Evolutionary conservation across 2,888 invertebrate genomes (phyloP).

Genomic region (Eulithis prunata): DNA sequence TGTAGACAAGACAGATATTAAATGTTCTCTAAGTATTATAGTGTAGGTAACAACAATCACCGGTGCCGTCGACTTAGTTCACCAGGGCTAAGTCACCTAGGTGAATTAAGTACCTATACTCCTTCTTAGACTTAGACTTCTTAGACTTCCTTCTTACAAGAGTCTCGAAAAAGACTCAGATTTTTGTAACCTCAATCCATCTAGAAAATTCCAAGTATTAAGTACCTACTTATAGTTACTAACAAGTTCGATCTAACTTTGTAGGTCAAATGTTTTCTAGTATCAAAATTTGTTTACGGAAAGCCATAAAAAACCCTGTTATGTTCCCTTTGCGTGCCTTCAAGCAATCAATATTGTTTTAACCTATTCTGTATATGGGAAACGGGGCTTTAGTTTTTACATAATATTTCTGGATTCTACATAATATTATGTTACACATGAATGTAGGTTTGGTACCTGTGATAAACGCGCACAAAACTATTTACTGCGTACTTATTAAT

Average conservation of each 20-base stretch:
- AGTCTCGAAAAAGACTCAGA: background rate
- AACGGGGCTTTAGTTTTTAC: conserved; percentile 2
- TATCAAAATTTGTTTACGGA: background rate
- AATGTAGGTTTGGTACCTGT: too few relatives aligned
- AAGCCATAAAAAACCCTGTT: background rate
- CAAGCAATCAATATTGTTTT: conserved; percentile 3
- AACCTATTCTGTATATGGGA: conserved; percentile 2
- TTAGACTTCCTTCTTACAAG: too few relatives aligned
- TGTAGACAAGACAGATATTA: background rate
- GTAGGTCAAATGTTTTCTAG: conserved; percentile 1
- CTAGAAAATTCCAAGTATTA: background rate
- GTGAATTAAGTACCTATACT: too few relatives aligned
- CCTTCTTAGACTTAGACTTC: too few relatives aligned
- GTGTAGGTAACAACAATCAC: too few relatives aligned
- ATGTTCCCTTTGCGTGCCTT: background rate
- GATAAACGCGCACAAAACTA: too few relatives aligned
- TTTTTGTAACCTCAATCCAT: background rate
- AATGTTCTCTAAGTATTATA: too few relatives aligned
- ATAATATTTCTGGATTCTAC: background rate
- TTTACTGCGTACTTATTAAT: too few relatives aligned
- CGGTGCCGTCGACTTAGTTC: too few relatives aligned
- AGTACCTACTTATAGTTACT: background rate
- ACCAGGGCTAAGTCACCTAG: too few relatives aligned
- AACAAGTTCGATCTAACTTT: background rate
- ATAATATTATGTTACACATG: background rate